These are phyloP conservation scores for Drosophila ercepeae DNA, from an alignment of 1,140 invertebrate genomes.

Conservation along the genomic window DNA sequence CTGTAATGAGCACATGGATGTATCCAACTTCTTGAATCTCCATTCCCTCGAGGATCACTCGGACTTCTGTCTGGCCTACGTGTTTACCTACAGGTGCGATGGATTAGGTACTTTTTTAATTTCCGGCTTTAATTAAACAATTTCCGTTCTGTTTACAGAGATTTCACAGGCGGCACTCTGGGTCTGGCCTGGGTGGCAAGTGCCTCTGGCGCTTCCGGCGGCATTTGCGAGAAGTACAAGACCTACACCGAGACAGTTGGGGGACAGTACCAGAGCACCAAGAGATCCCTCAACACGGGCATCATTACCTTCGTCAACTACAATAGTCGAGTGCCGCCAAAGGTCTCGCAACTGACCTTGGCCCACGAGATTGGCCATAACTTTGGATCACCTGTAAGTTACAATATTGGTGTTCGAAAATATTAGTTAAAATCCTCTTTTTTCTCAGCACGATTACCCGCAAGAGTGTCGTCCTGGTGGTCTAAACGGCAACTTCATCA, in stretches of 20 bases:
- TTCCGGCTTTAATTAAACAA: neutral
- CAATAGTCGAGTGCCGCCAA: conserved; percentile 97
- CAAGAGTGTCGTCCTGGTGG: conserved; percentile 95
- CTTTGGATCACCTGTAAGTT: conserved; percentile 97
- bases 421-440: neutral
- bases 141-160: conserved; percentile 84
- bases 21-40: conserved; percentile 99
- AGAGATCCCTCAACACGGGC: conserved; percentile 98
- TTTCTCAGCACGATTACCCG: conserved; percentile 96
- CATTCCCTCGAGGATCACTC: conserved; percentile 98
- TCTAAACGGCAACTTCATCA: conserved; percentile 96
- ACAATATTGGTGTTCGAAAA: neutral
- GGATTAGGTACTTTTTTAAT: neutral
- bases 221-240: conserved; percentile 99
- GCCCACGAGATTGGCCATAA: conserved; percentile 99
- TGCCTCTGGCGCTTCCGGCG: conserved; percentile 97
- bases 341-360: conserved; percentile 98
- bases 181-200: conserved; percentile 99
- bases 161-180: conserved; percentile 98
- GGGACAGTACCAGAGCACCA: conserved; percentile 96
- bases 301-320: conserved; percentile 99
- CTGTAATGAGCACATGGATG: conserved; percentile 99
- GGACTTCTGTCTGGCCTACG: conserved; percentile 99
- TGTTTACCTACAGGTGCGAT: conserved; percentile 94
- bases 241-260: conserved; percentile 97